Percentiles rank a stretch among this genome's conserved stretches.
Evolutionary conservation across 2,797 vertebrate species (phyloP).

Genomic region (Hydrolagus colliei): DNA sequence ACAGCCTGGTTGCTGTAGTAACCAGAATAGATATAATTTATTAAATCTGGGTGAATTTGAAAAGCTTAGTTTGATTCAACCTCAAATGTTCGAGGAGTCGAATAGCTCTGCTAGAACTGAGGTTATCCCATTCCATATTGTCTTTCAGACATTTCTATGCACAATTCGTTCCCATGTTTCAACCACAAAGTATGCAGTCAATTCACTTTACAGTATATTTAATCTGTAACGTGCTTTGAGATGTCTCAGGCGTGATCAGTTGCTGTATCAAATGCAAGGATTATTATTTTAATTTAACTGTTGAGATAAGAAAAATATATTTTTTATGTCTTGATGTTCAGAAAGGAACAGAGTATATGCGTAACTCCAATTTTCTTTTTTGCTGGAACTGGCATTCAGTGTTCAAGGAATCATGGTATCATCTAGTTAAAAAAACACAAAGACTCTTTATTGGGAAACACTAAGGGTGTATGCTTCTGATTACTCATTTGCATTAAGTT

Average conservation of each 20-base stretch:
- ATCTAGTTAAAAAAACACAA: slow-evolving; percentile 10
- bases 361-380: slow-evolving; percentile 14
- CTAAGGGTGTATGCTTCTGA: background rate
- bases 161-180: too few relatives aligned
- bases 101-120: background rate
- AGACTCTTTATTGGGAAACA: background rate
- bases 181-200: too few relatives aligned
- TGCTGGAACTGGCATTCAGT: slow-evolving; percentile 19
- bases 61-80: background rate
- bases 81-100: background rate
- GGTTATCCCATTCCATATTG: too few relatives aligned
- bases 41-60: background rate
- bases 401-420: slow-evolving; percentile 13
- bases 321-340: slow-evolving; percentile 10
- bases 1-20: background rate
- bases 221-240: background rate
- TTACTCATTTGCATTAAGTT: slow-evolving; percentile 19
- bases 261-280: background rate
- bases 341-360: background rate
- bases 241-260: background rate
- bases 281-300: background rate
- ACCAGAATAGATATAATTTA: background rate
- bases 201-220: too few relatives aligned
- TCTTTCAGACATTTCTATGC: too few relatives aligned
- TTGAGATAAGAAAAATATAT: slow-evolving; percentile 23